Evolutionary conservation across 2,113 vertebrate genomes (phyloP).

Genomic region (Corythaeola cristata): DNA sequence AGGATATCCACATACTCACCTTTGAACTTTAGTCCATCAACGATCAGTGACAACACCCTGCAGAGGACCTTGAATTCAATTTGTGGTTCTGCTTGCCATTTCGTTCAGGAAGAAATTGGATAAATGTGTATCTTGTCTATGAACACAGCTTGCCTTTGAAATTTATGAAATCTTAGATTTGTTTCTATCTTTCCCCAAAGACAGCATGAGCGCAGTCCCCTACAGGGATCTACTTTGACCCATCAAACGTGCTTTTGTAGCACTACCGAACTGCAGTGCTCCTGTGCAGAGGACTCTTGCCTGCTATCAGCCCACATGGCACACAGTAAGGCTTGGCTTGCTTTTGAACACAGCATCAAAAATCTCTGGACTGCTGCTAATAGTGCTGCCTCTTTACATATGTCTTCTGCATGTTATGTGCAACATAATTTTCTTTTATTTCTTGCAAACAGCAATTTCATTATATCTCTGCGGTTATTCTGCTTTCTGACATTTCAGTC

Average conservation of each 20-base stretch:
- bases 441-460: neutral
- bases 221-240: neutral
- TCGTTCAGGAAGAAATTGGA: neutral
- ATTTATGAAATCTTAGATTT: neutral
- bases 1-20: neutral
- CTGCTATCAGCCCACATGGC: neutral
- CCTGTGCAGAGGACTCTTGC: neutral
- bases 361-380: neutral
- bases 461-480: neutral
- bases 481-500: neutral
- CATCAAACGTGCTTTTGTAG: neutral
- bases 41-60: rapidly evolving
- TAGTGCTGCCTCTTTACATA: neutral
- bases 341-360: neutral
- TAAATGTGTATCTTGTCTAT: neutral
- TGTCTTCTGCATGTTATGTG: neutral
- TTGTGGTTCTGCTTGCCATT: neutral
- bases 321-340: neutral
- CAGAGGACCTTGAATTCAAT: neutral
- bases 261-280: neutral
- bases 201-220: neutral
- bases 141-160: neutral
- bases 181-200: neutral
- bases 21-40: neutral
- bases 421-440: neutral